These are phyloP conservation scores for Drosophila mayri DNA, from an alignment of 1,140 invertebrate genomes.

Conservation along the genomic window DNA sequence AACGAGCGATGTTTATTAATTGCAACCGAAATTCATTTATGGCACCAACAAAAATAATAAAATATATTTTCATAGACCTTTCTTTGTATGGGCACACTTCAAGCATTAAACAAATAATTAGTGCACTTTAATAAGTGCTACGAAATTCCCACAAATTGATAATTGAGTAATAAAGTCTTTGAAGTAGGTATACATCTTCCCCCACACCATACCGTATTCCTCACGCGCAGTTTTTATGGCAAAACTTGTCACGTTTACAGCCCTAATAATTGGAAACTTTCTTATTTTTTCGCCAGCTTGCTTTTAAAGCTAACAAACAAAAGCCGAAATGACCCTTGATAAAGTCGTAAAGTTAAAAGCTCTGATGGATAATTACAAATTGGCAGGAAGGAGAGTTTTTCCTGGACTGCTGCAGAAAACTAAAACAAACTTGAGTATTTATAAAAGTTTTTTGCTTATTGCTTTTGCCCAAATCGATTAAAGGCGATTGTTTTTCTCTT, in stretches of 20 bases:
- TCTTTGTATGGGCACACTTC: neutral
- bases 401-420: conserved; percentile 30
- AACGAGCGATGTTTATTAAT: conserved; percentile 5
- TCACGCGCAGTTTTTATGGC: conserved; percentile 38
- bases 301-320: conserved; percentile 37
- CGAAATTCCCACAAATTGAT: conserved; percentile 6
- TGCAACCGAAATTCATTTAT: conserved; percentile 9
- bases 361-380: conserved; percentile 65
- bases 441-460: conserved; percentile 75
- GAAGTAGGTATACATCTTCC: neutral
- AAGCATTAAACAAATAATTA: neutral
- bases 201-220: neutral
- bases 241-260: conserved; percentile 47
- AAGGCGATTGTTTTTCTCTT: conserved; percentile 47
- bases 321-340: conserved; percentile 52
- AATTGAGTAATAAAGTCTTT: conserved; percentile 8
- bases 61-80: neutral
- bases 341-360: conserved; percentile 70
- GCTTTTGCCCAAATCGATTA: conserved; percentile 77
- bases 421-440: conserved; percentile 72
- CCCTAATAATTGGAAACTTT: conserved; percentile 61
- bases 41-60: neutral
- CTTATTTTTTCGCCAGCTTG: conserved; percentile 23
- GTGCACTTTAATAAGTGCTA: neutral
- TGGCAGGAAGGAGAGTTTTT: conserved; percentile 17